A percentile compares a stretch with the other conserved stretches of the same genome.
phyloP scores from a whole-genome alignment of 1,140 invertebrate genomes.

The Oscheius sp. region DNA sequence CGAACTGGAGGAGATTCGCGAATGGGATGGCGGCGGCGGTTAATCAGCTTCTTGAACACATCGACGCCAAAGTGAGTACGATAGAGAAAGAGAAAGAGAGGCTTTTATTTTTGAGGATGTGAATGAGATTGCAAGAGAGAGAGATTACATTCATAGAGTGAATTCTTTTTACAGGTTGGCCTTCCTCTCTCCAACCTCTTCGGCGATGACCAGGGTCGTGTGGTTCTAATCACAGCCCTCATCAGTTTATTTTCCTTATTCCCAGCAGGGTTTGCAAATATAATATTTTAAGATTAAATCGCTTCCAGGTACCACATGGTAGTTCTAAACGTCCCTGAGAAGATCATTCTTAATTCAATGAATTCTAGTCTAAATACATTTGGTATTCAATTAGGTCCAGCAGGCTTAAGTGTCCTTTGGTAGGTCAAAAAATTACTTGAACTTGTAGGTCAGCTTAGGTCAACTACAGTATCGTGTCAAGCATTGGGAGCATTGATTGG shows the following conservation, averaged over 20 bases:
- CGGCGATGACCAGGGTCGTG: neutral
- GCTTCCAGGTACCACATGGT: neutral
- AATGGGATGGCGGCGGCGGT: no score
- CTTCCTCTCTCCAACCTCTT: neutral
- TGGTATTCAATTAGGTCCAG: neutral
- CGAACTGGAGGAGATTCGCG: no score
- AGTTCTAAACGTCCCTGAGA: conserved; percentile 3
- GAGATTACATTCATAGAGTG: no score
- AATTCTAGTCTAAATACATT: neutral
- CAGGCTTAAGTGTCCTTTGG: neutral
- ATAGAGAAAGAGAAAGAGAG: no score
- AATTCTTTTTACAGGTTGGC: neutral
- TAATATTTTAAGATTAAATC: conserved; percentile 12
- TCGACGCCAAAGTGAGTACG: no score
- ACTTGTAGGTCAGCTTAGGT: conserved; percentile 1
- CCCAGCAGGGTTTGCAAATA: conserved; percentile 13
- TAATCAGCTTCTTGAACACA: no score
- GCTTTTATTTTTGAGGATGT: no score
- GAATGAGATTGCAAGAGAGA: no score
- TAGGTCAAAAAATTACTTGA: neutral
- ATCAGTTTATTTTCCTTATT: conserved; percentile 6
- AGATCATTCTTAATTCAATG: neutral
- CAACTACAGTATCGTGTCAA: conserved; percentile 21
- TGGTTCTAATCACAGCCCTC: neutral
- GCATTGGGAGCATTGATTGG: conserved; percentile 23